These are phyloP conservation scores for Chlorocebus sabaeus DNA, from an alignment of 2,113 vertebrate genomes.

Conservation along the genomic window DNA sequence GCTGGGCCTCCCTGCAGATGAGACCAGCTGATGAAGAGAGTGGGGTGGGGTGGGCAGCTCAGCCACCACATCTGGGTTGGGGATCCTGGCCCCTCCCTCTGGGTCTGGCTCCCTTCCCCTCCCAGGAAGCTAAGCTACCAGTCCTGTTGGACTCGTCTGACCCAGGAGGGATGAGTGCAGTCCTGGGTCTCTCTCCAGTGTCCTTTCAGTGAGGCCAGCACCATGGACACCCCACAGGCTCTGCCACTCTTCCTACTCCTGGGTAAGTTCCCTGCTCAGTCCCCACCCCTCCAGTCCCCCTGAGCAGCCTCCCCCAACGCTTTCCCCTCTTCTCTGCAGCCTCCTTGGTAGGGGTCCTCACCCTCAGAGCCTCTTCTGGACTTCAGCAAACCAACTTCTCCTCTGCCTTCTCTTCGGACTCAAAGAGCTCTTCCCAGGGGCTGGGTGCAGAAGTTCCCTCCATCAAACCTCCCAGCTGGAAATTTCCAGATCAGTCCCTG, in stretches of 20 bases:
- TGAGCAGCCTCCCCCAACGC: background rate
- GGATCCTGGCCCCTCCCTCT: constrained; percentile 39
- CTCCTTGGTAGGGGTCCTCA: background rate
- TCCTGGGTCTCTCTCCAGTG: background rate
- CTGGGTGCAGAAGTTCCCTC: background rate
- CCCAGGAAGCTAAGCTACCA: constrained; percentile 72
- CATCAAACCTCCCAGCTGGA: background rate
- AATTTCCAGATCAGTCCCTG: background rate
- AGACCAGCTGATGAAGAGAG: background rate
- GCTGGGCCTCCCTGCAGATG: background rate
- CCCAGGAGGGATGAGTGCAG: background rate
- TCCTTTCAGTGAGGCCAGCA: background rate
- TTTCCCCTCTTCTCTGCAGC: constrained; percentile 16
- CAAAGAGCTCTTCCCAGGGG: background rate
- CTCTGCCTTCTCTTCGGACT: background rate
- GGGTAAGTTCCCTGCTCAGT: constrained; percentile 56
- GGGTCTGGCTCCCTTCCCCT: constrained; percentile 47
- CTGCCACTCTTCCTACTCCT: constrained; percentile 51
- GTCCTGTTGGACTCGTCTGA: constrained; percentile 58
- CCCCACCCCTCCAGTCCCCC: background rate
- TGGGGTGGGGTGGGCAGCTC: background rate
- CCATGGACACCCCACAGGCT: constrained; percentile 52
- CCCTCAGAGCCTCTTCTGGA: background rate
- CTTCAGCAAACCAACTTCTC: background rate
- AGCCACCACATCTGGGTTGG: background rate